Percentiles rank a stretch among this genome's conserved stretches.
Conservation (phyloP, 2,888 invertebrate genomes). For the Anodontia alba region DNA sequence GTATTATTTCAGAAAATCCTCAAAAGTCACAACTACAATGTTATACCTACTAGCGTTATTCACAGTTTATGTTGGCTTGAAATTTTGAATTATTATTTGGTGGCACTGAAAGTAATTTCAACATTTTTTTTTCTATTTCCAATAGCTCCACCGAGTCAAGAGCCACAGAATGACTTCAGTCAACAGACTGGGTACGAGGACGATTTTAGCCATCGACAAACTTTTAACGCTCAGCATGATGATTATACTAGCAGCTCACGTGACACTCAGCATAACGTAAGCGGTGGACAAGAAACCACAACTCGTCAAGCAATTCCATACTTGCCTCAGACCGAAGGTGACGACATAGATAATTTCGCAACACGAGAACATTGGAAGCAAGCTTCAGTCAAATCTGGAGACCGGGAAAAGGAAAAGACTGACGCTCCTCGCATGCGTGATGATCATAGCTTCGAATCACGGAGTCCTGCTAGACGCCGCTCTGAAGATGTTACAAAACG, state of each 20-base stretch:
- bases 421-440: neutral
- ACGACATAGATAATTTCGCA: slow-evolving; percentile 4
- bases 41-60: too few species aligned
- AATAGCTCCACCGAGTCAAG: neutral
- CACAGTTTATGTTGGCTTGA: too few species aligned
- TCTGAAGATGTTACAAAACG: neutral
- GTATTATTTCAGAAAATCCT: too few species aligned
- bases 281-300: neutral
- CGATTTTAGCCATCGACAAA: neutral
- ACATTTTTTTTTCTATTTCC: too few species aligned
- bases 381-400: neutral
- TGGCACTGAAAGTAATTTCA: too few species aligned
- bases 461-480: neutral
- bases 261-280: neutral
- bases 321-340: neutral
- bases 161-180: slow-evolving; percentile 20
- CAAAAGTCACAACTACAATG: too few species aligned
- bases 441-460: neutral
- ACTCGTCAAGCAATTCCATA: neutral
- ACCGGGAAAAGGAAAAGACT: neutral
- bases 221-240: slow-evolving; percentile 4
- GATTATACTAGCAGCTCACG: neutral
- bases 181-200: slow-evolving; percentile 10
- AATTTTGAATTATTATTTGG: too few species aligned
- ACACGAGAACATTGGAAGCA: neutral